Base-by-base conservation (phyloP, 2,888 invertebrate genomes). In the Erannis defoliaria region DNA sequence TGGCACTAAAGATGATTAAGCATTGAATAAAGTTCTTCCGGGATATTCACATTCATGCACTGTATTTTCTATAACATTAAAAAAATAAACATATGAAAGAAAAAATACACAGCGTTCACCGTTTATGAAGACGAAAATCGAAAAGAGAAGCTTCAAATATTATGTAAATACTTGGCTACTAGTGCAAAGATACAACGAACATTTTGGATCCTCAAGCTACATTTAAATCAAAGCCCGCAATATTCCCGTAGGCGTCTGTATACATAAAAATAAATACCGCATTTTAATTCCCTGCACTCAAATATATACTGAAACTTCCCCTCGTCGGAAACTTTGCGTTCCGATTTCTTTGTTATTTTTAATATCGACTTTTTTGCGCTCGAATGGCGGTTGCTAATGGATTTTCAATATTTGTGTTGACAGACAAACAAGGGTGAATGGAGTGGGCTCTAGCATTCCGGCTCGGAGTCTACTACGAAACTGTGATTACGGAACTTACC, bases 371-470 rank as follows among this genome's bases (percentile, higher is more conserved):
- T 87, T 86, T 85, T 85, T 88, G 72, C 84, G 85, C 85, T 82
- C 77, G 73, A 82, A 75, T 77, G 82, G 83, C 80, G 84, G 84
- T 84, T 85, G 84, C 86, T 90, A 90, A 91, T 90, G 90, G 90
- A 90, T 89, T 91, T 86, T 87, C 89, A 90, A 90, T 90, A 90
- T 90, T 90, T 90, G 87, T 88, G 80, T 89, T 88, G 87, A 86
- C 88, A 85, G 84, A 85, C 85, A 90, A 89, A 88, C 86, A 88
- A 83, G 86, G 86, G 84, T 78, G 78, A 79, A 80, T 80, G 77
- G 80, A 85, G 83, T 82, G 85, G 84, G 82, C 82, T 83, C 79
- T 81, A 72, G 71, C 73, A 74, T 75, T 78, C 73, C 74, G 77
- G 69, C 76, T 74, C 74, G 72, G 74, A 70, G 70, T 71, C 71